Percentiles rank a stretch among this genome's conserved stretches.
These are phyloP conservation scores for Hypotaenidia okinawae DNA, from an alignment of 2,797 vertebrate species.

Conservation along the genomic window DNA sequence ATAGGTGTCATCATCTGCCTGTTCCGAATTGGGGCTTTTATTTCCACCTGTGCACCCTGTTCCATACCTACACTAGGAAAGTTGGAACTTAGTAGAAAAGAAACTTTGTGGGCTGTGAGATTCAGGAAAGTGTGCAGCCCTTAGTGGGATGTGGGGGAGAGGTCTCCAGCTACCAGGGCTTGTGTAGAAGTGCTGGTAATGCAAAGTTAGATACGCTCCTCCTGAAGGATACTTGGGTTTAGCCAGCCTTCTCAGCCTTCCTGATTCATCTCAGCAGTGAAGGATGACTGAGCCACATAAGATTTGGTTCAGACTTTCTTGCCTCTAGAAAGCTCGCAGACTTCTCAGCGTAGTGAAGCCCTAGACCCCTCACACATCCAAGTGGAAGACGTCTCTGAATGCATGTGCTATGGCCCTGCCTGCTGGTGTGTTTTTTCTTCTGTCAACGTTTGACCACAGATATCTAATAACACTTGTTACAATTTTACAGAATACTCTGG, in stretches of 20 bases:
- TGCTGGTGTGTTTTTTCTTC: background rate
- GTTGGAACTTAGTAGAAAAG: background rate
- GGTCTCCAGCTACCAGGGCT: background rate
- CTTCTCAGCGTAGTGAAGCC: background rate
- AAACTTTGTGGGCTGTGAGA: background rate
- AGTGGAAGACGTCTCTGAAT: background rate
- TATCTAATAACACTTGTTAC: background rate
- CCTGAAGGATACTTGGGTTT: background rate
- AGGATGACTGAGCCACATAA: background rate
- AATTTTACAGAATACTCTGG: constrained; percentile 83
- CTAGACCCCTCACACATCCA: background rate
- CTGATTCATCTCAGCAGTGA: background rate
- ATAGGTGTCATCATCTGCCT: background rate
- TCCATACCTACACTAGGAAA: background rate
- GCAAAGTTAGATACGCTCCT: background rate
- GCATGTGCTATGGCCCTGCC: fast-evolving
- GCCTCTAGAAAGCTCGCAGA: background rate
- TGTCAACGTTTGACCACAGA: background rate
- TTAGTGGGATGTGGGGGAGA: background rate
- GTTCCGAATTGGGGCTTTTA: fast-evolving
- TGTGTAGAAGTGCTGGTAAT: background rate
- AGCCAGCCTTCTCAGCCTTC: background rate
- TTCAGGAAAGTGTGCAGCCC: too few species aligned
- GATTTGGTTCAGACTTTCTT: background rate
- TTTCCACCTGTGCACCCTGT: background rate